Evolutionary conservation across 92 coral and sea anemone species (phyloP).

Genomic region (Epizoanthus scotinus): DNA sequence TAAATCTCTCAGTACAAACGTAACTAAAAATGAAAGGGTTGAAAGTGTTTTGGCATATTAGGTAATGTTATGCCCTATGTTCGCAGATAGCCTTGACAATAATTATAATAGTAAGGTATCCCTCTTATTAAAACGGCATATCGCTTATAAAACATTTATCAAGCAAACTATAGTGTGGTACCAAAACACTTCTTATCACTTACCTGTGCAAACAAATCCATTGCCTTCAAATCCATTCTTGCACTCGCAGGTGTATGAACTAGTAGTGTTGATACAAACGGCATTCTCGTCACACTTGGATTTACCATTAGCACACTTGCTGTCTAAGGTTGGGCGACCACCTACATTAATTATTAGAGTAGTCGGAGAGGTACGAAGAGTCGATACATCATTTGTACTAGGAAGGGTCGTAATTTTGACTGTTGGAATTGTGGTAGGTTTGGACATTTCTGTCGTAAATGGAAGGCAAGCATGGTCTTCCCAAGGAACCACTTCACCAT

Average conservation of each 20-base stretch:
- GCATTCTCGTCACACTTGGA: slow-evolving; percentile 1
- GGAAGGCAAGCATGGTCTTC: too few species aligned
- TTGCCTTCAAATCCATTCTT: slow-evolving; percentile 39
- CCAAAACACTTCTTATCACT: background rate
- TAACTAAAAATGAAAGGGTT: too few species aligned
- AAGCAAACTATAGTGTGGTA: too few species aligned
- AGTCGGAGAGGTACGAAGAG: background rate
- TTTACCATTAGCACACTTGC: background rate
- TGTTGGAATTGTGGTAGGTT: background rate
- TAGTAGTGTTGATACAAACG: slow-evolving; percentile 23
- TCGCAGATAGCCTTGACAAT: too few species aligned
- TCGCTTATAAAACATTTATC: too few species aligned
- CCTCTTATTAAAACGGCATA: too few species aligned
- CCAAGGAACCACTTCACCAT: too few species aligned
- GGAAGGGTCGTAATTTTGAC: background rate
- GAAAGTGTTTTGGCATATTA: too few species aligned
- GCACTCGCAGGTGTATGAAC: slow-evolving; percentile 14
- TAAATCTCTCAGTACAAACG: too few species aligned
- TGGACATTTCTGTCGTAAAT: background rate
- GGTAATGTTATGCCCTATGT: too few species aligned
- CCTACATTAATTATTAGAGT: background rate
- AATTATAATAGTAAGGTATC: too few species aligned
- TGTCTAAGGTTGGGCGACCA: background rate
- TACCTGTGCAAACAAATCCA: slow-evolving; percentile 35
- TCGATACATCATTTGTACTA: background rate